A percentile compares a stretch with the other conserved stretches of the same genome.
phyloP scores from a whole-genome alignment of 2,113 vertebrate species.

The Meriones unguiculatus region DNA sequence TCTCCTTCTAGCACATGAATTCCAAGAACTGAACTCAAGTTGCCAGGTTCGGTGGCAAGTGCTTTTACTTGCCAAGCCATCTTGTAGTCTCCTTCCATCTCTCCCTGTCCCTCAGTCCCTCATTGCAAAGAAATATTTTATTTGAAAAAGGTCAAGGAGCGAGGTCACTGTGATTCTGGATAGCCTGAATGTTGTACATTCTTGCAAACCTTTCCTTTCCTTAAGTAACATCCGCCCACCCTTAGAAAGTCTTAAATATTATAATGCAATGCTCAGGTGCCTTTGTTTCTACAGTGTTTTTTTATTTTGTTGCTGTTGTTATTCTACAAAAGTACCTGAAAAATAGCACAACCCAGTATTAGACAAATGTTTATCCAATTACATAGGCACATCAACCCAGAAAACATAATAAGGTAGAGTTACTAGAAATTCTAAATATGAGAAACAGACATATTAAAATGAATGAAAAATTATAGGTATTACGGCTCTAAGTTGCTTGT shows the following conservation, averaged over 20 bases:
- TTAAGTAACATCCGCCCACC: not conserved
- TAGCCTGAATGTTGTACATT: not conserved
- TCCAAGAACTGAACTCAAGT: too few relatives aligned
- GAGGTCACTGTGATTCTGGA: not conserved
- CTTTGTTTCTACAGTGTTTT: conserved; percentile 63
- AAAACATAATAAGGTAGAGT: conserved; percentile 71
- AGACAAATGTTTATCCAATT: conserved; percentile 69
- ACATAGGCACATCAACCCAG: conserved; percentile 62
- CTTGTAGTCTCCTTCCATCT: not conserved
- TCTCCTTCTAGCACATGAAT: not conserved
- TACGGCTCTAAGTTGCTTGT: conserved; percentile 85
- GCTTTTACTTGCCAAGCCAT: not conserved
- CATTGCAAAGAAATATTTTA: not conserved
- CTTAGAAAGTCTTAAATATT: conserved; percentile 38
- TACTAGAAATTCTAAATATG: conserved; percentile 73
- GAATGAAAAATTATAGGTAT: conserved; percentile 87
- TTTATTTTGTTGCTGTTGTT: conserved; percentile 28
- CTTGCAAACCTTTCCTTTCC: not conserved
- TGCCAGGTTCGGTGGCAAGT: too few relatives aligned
- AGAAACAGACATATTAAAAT: conserved; percentile 80
- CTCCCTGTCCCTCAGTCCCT: not conserved
- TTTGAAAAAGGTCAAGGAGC: not conserved
- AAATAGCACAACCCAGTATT: conserved; percentile 65
- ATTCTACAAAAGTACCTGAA: conserved; percentile 66
- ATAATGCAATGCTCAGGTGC: not conserved